Conservation (phyloP, 2,113 vertebrate species). For the Paedocypris sp. region DNA sequence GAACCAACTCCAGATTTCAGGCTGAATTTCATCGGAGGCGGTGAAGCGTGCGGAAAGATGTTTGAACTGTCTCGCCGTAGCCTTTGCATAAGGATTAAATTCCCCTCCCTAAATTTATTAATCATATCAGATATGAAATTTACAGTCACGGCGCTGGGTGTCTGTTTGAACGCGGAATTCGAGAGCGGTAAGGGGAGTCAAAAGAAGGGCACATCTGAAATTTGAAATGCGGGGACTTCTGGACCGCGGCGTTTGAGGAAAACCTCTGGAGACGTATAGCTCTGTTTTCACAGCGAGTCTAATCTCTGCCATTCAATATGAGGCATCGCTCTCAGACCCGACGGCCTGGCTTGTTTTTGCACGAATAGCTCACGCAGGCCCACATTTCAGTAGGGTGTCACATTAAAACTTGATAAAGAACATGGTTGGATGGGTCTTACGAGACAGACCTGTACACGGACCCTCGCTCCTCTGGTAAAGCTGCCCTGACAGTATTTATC, state of each 20-base stretch:
- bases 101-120: constrained; percentile 32
- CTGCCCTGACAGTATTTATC: constrained; percentile 18
- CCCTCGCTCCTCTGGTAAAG: not conserved
- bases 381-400: constrained; percentile 18
- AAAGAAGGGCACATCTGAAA: constrained; percentile 8
- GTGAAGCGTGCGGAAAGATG: constrained; percentile 30
- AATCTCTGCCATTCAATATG: constrained; percentile 21
- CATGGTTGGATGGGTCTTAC: constrained; percentile 5
- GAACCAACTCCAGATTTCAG: constrained; percentile 12
- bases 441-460: constrained; percentile 8
- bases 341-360: not conserved
- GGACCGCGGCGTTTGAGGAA: constrained; percentile 2
- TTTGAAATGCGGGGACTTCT: constrained; percentile 16
- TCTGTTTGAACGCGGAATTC: constrained; percentile 1
- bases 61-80: constrained; percentile 29
- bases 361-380: constrained; percentile 18
- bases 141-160: constrained; percentile 16
- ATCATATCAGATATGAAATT: constrained; percentile 39
- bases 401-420: constrained; percentile 24
- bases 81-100: constrained; percentile 42
- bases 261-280: constrained; percentile 1
- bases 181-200: not conserved
- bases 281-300: constrained; percentile 24
- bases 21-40: constrained; percentile 30
- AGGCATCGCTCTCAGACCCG: not conserved